A percentile compares a stretch with the other conserved stretches of the same genome.
These are phyloP conservation scores for Arge pagana DNA, from an alignment of 2,888 invertebrate genomes.

Conservation along the genomic window DNA sequence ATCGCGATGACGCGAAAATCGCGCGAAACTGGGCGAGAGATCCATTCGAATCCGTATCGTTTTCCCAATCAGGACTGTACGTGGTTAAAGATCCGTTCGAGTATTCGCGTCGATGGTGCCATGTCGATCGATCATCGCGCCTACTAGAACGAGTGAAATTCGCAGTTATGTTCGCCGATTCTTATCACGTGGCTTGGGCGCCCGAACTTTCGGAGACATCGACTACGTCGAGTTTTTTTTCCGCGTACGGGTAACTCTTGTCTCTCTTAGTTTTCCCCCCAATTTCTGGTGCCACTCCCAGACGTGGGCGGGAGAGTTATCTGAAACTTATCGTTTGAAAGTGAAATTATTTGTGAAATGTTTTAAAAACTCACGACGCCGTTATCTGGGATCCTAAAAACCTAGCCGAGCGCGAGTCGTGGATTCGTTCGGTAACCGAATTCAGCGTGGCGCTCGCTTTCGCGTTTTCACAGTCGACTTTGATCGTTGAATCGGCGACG, in stretches of 20 bases:
- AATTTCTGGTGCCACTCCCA: not conserved
- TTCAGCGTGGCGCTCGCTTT: too few relatives aligned
- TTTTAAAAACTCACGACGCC: too few relatives aligned
- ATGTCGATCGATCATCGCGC: not conserved
- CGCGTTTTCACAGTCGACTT: too few relatives aligned
- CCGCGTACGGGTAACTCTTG: constrained; percentile 8
- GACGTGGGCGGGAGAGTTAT: not conserved
- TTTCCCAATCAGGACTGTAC: not conserved
- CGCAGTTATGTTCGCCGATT: constrained; percentile 6
- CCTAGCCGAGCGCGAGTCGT: too few relatives aligned
- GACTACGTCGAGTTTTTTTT: constrained; percentile 3
- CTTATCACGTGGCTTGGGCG: not conserved
- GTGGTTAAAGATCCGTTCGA: not conserved
- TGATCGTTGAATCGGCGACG: too few relatives aligned
- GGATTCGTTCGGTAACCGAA: too few relatives aligned
- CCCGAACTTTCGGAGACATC: constrained; percentile 2
- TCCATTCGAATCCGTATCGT: not conserved
- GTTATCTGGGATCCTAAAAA: too few relatives aligned
- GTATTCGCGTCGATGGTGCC: not conserved
- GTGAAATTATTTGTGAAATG: too few relatives aligned
- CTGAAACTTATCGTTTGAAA: too few relatives aligned
- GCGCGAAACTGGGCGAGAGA: not conserved
- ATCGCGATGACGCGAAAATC: too few relatives aligned
- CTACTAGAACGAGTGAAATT: not conserved
- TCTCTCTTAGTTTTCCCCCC: not conserved